Percentiles rank a stretch among this genome's conserved stretches.
Evolutionary conservation across 2,797 vertebrate species (phyloP).

Genomic region (Scarus forsteni): DNA sequence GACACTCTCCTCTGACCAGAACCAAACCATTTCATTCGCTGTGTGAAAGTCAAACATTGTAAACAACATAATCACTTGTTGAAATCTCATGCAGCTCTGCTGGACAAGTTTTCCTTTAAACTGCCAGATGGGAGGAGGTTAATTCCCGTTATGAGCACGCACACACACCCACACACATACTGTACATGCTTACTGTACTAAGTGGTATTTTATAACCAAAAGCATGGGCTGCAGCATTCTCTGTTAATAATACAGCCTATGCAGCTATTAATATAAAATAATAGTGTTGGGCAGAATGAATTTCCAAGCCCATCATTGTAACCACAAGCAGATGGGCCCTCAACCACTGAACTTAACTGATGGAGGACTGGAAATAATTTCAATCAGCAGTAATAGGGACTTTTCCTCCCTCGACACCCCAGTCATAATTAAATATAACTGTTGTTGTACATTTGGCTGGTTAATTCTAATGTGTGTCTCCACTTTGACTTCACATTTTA

Average conservation of each 20-base stretch:
- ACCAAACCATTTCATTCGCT: slow-evolving; percentile 25
- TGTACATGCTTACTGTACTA: slow-evolving; percentile 27
- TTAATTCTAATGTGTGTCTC: slow-evolving; percentile 37
- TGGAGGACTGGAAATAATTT: slow-evolving; percentile 79
- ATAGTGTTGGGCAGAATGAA: slow-evolving; percentile 45
- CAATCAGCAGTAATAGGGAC: slow-evolving; percentile 72
- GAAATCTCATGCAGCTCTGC: slow-evolving; percentile 45
- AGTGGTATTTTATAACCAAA: slow-evolving; percentile 52
- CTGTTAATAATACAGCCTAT: slow-evolving; percentile 52
- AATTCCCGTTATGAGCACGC: slow-evolving; percentile 24
- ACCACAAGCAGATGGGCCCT: slow-evolving; percentile 78
- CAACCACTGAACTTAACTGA: slow-evolving; percentile 69
- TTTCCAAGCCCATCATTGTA: slow-evolving; percentile 67
- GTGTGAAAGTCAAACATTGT: slow-evolving; percentile 43
- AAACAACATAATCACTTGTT: slow-evolving; percentile 59
- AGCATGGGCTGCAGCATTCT: slow-evolving; percentile 44
- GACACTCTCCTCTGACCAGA: slow-evolving; percentile 33
- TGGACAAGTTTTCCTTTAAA: slow-evolving; percentile 39
- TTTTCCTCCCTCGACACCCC: slow-evolving; percentile 68
- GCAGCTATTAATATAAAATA: slow-evolving; percentile 61
- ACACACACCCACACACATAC: slow-evolving; percentile 10
- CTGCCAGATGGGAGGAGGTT: slow-evolving; percentile 40
- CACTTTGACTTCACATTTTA: slow-evolving; percentile 34
- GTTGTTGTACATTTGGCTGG: slow-evolving; percentile 39
- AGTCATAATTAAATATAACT: slow-evolving; percentile 58